Evolutionary conservation across 2,797 vertebrate genomes (phyloP).

Genomic region (Pangasius mekongensis): DNA sequence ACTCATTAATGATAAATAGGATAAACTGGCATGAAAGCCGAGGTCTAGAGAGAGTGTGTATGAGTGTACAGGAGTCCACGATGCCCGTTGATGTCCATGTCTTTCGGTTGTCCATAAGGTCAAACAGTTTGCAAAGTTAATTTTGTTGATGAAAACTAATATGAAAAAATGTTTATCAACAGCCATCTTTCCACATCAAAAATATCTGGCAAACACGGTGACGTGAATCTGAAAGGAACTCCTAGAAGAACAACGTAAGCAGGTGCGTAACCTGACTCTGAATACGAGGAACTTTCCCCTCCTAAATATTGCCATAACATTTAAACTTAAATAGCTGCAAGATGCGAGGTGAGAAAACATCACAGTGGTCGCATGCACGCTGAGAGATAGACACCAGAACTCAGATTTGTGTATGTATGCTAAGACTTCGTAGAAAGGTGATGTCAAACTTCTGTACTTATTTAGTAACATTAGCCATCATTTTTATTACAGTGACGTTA

Average conservation of each 20-base stretch:
- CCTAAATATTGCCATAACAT: background rate
- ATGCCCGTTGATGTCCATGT: background rate
- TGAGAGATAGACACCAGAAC: background rate
- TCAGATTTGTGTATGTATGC: background rate
- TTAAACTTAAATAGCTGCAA: background rate
- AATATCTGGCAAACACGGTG: background rate
- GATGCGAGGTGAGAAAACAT: background rate
- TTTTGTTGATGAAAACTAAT: background rate
- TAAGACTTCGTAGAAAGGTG: background rate
- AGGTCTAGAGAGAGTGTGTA: constrained; percentile 24
- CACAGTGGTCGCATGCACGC: background rate
- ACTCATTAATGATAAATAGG: constrained; percentile 68
- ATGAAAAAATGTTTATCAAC: background rate
- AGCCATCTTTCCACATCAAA: background rate
- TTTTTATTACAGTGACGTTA: background rate
- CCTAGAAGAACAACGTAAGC: background rate
- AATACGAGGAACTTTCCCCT: background rate
- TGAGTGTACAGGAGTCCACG: background rate
- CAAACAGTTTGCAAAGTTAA: background rate
- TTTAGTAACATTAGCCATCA: background rate
- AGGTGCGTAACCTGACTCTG: background rate
- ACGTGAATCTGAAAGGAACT: background rate
- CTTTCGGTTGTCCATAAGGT: background rate
- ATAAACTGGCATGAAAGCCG: constrained; percentile 65
- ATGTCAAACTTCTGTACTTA: background rate